Evolutionary conservation across 2,113 vertebrate genomes (phyloP), one percentile per base, ranked within the genome.

Genomic region (Progne subis): DNA sequence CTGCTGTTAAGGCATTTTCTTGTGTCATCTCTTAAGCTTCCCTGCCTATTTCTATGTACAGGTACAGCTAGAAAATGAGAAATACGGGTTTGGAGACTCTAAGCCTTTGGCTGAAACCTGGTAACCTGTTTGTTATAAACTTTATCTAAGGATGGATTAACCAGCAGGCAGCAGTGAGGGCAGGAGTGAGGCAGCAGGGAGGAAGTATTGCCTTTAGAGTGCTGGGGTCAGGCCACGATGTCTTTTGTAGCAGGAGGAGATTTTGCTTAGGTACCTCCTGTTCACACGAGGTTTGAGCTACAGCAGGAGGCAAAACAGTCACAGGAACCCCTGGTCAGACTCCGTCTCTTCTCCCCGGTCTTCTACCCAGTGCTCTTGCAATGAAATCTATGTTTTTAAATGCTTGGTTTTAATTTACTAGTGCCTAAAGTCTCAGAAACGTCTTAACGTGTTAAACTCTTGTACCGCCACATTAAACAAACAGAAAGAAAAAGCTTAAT

Each of bases 1-100:
- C 65, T 96, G 92, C 92, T 93, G 94, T 83, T 96, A 97, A 96
- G 92, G 93, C 95, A 95, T 90, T 86, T 92, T 95, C 94, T 94
- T 80, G 93, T 80, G 82, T 95, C 85, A 65, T 79, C 61, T 69
- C 46, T 65, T 79, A 82, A 3, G 26, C 56, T 86, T 60, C 78
- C 52, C 92, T 68, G 32, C 12, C 78, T 84, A 37, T 16, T 91
- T 43, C 82, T 94, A 88, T 82, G 64, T 94, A 92, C 60, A 94
- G 64, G 85, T 65, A 52, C 8, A 3, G 60, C 79, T 86, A 93
- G 47, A 90, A 92, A 94, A 86, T 44, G 69, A 90, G 79, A 86
- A 88, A 37, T 32, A 9, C 0, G 8, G 19, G 16, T 34, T 64
- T 32, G 18, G 39, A 80, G 85, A 65, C 49, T 37, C 37, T 16